phyloP scores from a whole-genome alignment of 2,797 vertebrate species.

The Nasua narica region DNA sequence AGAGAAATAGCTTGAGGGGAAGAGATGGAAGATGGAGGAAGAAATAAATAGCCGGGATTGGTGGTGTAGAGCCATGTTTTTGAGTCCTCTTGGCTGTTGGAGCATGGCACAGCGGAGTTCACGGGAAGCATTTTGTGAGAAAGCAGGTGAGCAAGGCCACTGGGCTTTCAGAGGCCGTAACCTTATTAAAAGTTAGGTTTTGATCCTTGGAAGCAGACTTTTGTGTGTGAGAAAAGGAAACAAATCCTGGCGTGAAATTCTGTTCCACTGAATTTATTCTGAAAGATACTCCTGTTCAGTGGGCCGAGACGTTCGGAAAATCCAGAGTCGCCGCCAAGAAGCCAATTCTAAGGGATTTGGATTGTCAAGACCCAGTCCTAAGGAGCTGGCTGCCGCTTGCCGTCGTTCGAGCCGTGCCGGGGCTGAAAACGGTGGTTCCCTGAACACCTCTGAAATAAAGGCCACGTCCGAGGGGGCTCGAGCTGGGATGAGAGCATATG shows the following conservation, averaged over 20 bases:
- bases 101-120: background rate
- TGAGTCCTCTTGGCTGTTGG: background rate
- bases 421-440: background rate
- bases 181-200: conserved; percentile 55
- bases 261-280: conserved; percentile 48
- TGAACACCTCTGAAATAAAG: background rate
- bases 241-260: conserved; percentile 24
- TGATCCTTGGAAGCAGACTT: conserved; percentile 9
- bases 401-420: background rate
- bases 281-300: background rate
- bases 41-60: background rate
- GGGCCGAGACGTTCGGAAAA: background rate
- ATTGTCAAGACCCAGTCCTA: background rate
- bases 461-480: background rate
- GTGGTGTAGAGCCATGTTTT: background rate
- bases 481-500: background rate
- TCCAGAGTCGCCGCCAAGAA: fast-evolving
- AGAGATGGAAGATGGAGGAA: conserved; percentile 36
- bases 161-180: background rate
- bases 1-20: conserved; percentile 71
- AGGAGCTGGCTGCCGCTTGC: background rate
- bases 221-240: background rate
- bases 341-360: background rate
- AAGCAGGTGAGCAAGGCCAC: background rate
- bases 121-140: background rate